Percentiles rank a stretch among this genome's conserved stretches.
Conservation (phyloP, 2,113 vertebrate species). For the Baryphthengus martii region DNA sequence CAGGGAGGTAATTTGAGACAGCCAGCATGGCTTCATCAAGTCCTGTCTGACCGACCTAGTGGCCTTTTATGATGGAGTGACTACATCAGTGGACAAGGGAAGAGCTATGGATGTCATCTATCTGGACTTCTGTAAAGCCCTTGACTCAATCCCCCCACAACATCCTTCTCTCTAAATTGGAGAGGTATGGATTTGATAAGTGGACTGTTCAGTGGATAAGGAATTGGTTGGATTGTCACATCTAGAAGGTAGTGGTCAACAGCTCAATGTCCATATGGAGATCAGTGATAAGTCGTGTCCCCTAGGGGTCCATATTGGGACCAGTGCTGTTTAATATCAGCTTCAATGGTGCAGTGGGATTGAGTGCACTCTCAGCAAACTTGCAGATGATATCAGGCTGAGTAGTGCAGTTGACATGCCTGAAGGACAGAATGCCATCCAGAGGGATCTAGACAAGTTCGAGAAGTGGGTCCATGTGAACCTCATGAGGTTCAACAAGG, state of each 20-base stretch:
- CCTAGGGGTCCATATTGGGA: not conserved
- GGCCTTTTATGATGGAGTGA: not conserved
- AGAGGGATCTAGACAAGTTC: not conserved
- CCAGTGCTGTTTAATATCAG: not conserved
- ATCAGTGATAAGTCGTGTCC: not conserved
- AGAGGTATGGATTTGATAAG: not conserved
- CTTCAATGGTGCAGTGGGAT: not conserved
- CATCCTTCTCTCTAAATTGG: not conserved
- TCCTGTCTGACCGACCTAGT: not conserved
- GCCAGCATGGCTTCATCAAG: not conserved
- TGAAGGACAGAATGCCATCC: not conserved
- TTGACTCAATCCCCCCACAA: not conserved
- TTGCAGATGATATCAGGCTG: not conserved
- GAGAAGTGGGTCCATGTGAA: not conserved
- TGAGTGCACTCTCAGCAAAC: not conserved
- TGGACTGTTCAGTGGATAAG: not conserved
- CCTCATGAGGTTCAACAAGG: not conserved
- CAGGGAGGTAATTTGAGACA: not conserved
- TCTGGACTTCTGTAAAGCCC: not conserved
- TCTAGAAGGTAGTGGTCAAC: not conserved
- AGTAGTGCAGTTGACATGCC: not conserved
- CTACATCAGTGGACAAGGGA: not conserved
- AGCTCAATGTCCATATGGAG: not conserved
- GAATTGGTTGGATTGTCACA: not conserved
- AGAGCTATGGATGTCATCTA: not conserved